Percentiles rank a stretch among this genome's conserved stretches.
Evolutionary conservation across 1,140 invertebrate genomes (phyloP).

Genomic region (Papilio xuthus): DNA sequence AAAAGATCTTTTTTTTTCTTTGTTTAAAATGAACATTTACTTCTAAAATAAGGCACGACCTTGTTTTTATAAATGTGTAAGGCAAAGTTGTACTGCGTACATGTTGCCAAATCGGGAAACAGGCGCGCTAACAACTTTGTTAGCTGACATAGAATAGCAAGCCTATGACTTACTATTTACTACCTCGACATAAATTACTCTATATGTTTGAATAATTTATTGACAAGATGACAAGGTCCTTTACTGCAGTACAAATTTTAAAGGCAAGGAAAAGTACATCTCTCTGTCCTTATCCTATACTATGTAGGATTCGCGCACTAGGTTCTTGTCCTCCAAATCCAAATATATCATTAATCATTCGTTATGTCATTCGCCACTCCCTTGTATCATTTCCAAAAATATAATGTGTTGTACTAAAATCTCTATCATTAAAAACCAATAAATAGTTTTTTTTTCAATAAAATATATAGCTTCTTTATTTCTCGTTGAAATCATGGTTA

Average conservation of each 20-base stretch:
- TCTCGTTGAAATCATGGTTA: not conserved
- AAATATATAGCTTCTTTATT: slow-evolving; percentile 17
- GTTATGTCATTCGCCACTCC: not conserved
- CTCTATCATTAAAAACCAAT: not conserved
- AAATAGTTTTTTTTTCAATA: not conserved
- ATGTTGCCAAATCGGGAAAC: slow-evolving; percentile 9
- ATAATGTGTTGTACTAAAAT: not conserved
- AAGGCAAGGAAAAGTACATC: not conserved
- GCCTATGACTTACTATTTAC: not conserved
- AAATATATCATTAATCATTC: too few relatives aligned
- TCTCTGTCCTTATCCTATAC: not conserved
- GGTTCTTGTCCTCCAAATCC: not conserved
- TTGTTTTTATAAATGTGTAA: not conserved
- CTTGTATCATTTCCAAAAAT: not conserved
- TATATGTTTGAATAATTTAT: not conserved
- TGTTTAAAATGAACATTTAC: not conserved
- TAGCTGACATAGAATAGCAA: not conserved
- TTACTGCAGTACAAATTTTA: not conserved
- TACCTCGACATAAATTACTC: slow-evolving; percentile 12
- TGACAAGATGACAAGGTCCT: not conserved
- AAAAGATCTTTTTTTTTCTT: too few relatives aligned
- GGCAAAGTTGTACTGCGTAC: not conserved
- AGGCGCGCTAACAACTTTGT: slow-evolving; percentile 2
- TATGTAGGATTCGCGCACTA: not conserved
- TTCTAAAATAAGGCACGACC: not conserved